Conservation (phyloP, 2,113 vertebrate species). For the Hippocampus barbouri region DNA sequence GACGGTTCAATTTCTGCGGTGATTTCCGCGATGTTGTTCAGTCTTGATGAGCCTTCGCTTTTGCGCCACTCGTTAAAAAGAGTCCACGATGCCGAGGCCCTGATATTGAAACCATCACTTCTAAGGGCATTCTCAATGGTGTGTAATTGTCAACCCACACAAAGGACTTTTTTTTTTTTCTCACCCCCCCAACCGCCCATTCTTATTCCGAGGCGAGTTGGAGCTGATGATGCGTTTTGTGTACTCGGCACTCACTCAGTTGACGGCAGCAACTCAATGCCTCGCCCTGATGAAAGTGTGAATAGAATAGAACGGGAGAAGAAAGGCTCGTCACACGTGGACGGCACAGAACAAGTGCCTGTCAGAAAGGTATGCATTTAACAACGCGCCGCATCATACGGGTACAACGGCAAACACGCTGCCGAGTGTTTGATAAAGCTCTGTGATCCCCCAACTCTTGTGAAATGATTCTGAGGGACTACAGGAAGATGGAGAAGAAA, state of each 20-base stretch:
- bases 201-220: neutral
- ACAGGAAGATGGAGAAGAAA: neutral
- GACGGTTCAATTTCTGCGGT: neutral
- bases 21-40: neutral
- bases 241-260: neutral
- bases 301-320: slow-evolving; percentile 36
- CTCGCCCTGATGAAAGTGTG: slow-evolving; percentile 14
- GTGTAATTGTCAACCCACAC: neutral
- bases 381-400: neutral
- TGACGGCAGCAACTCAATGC: slow-evolving; percentile 11
- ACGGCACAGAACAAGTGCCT: neutral
- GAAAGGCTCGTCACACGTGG: slow-evolving; percentile 20
- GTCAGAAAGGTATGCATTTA: neutral
- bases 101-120: neutral
- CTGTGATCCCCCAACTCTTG: neutral
- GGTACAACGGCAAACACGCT: neutral
- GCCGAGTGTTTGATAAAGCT: neutral
- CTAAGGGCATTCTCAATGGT: neutral
- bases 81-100: neutral
- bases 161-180: neutral
- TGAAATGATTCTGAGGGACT: neutral
- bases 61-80: neutral
- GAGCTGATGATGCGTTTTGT: slow-evolving; percentile 9
- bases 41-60: neutral
- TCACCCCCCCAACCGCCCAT: neutral